Base-by-base conservation (phyloP, 2,888 invertebrate species). In the Polydrusus tereticollis region DNA sequence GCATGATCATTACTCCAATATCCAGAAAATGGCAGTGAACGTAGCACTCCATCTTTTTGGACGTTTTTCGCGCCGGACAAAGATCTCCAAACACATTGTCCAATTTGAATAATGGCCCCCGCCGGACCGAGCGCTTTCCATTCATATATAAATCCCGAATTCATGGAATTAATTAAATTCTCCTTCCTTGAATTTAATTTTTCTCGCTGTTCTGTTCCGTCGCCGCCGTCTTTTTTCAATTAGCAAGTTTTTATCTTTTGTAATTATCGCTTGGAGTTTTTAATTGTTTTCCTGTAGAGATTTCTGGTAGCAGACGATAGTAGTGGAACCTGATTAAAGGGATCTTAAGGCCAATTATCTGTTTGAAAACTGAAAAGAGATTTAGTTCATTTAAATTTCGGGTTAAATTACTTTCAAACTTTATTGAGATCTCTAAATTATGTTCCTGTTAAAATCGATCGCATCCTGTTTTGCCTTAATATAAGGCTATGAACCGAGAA, bases 71-170 rank as follows among this genome's bases (percentile, higher is more conserved):
- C 64, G 23, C 59, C 69, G 41, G 68, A 69, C 72, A 73, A 73
- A 73, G 72, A 73, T 73, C 64, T 69, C 64, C 68, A 73, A 73
- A 73, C 64, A 69, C 72, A 73, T 73, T 73, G 72, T 73, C 68
- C 65, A 63, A 73, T 73, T 69, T 73, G 72, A 73, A 73, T 73
- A 73, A 73, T 73, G 67, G 72, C 57, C 72, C 72, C 66, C 20
- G 60, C 38, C 18, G 73, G 73, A 73, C 73, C 43, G 41, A 65
- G 52, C 69, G 59, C 62, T 60, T 52, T 26, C 63, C 63, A 68
- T 67, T 67, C 72, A 72, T 72, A 72, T 67, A 70, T 69, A 72
- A 64, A 72, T 72, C 68, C 63, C 5, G 69, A 69, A 69, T 73
- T 69, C 72, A 45, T 69, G 38, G 59, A 69, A 73, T 73, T 73